Evolutionary conservation across 2,113 vertebrate species (phyloP), one percentile per base, ranked within the genome.

Genomic region (Petroica traversi): DNA sequence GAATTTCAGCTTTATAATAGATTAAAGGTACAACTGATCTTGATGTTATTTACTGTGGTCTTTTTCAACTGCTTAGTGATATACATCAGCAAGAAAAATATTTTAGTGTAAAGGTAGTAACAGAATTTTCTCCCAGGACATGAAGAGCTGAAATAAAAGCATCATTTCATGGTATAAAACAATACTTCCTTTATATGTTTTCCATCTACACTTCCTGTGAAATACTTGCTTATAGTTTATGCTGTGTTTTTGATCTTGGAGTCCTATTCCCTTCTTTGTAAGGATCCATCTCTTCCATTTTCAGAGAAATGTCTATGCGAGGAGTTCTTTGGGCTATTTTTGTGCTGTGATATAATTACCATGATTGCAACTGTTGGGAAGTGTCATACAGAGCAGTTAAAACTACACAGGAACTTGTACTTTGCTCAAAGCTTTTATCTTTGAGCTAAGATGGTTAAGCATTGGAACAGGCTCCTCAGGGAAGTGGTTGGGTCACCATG

Each of bases 1-100:
- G 14, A 89, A 95, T 94, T 92, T 59, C 71, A 78, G 26, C 67
- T 85, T 97, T 91, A 91, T 93, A 96, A 79, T 93, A 61, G 85
- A 80, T 95, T 92, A 94, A 96, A 97, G 93, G 95, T 94, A 97
- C 73, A 94, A 86, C 71, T 74, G 84, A 75, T 88, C 78, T 94
- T 36, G 34, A 7, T 82, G 66, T 49, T 18, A 38, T 79, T 85
- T 73, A 67, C 74, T 85, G 73, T 80, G 82, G 92, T 90, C 33
- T 89, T 93, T 87, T 82, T 63, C 63, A 69, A 38, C 36, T 63
- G 59, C 78, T 93, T 61, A 89, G 81, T 75, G 46, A 54, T 89
- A 78, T 33, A 81, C 26, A 38, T 90, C 49, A 93, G 80, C 68
- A 93, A 86, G 34, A 88, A 87, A 73, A 85, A 25, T 80, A 88